Percentiles rank a stretch among this genome's conserved stretches.
Conservation (phyloP, 2,797 vertebrate genomes). For the Malurus leucopterus region DNA sequence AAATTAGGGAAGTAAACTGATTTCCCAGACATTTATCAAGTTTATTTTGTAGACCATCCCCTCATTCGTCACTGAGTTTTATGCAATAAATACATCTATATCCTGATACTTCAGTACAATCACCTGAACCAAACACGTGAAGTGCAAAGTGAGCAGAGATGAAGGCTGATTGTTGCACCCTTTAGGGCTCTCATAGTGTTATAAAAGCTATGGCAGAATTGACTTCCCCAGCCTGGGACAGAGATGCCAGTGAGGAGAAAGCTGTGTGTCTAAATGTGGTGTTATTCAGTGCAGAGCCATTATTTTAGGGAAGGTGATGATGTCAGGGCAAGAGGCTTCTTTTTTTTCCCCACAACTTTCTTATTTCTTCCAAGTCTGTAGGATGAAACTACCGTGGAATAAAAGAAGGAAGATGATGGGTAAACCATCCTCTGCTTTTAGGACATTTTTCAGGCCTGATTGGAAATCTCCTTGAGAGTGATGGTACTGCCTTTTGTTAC, state of each 20-base stretch:
- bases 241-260: background rate
- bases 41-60: background rate
- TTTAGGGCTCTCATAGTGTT: background rate
- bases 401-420: background rate
- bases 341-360: background rate
- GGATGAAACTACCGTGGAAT: background rate
- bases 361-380: background rate
- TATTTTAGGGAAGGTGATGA: background rate
- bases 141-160: background rate
- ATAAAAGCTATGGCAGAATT: background rate
- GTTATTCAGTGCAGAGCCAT: background rate
- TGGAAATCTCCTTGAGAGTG: background rate
- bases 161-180: background rate
- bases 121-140: background rate
- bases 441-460: background rate
- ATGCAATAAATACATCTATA: background rate
- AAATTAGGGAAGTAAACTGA: background rate
- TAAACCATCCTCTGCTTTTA: background rate
- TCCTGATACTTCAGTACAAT: background rate
- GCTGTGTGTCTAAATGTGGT: rapidly evolving
- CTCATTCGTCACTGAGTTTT: background rate
- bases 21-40: background rate
- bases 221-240: background rate
- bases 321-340: background rate
- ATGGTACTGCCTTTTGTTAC: background rate